Conservation (phyloP, 2,113 vertebrate genomes). For the Gopherus evgoodei region DNA sequence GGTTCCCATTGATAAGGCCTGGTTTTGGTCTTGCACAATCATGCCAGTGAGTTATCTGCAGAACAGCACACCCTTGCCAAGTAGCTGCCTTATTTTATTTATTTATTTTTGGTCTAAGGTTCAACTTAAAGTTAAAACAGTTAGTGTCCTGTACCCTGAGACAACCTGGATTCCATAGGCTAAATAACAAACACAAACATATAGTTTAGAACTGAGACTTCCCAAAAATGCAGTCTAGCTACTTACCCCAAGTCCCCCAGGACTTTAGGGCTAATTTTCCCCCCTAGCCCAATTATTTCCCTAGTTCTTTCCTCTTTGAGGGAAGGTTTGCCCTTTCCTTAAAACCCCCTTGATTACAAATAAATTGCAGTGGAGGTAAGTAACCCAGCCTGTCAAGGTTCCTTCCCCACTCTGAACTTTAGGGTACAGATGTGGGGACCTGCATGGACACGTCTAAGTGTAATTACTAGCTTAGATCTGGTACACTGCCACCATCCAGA, state of each 20-base stretch:
- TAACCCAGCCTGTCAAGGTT: background rate
- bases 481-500: too few relatives aligned
- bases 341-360: background rate
- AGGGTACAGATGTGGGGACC: too few relatives aligned
- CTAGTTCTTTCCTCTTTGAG: background rate
- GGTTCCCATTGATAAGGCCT: background rate
- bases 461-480: too few relatives aligned
- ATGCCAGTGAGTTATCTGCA: background rate
- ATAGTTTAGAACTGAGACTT: background rate
- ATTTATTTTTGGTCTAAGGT: background rate
- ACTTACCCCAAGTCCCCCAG: fast-evolving
- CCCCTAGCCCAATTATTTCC: background rate
- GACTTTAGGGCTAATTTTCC: background rate
- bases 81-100: background rate
- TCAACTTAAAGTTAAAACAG: background rate
- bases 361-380: background rate
- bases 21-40: background rate
- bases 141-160: background rate
- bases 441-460: too few relatives aligned
- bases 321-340: background rate
- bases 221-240: background rate
- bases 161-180: background rate
- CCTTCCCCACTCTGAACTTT: too few relatives aligned
- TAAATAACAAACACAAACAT: background rate
- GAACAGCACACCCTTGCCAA: background rate